Evolutionary conservation across 2,888 invertebrate genomes (phyloP), one percentile per base, ranked within the genome.

Genomic region (Philhelius pedissequus): DNA sequence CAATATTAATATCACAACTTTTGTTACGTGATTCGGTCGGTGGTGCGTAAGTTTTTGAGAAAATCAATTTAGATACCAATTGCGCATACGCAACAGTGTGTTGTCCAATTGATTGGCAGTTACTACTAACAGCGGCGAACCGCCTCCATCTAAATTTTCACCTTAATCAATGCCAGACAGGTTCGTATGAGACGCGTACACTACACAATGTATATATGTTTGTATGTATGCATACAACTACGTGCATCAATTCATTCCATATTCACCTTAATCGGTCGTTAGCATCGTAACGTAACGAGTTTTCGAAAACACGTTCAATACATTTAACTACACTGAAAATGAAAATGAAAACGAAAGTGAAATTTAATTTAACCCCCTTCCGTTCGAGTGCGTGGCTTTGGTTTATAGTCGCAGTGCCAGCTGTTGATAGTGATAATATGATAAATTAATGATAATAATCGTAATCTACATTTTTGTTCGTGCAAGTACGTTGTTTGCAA

Each of bases 311-410:
- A 56, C 50, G 48, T 64, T 30, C 45, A 32, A 48, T 56, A 66
- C 45, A 40, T 45, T 58, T 78, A n/a, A n/a, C n/a, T 62, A 40
- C 54, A 64, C 9, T 27, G 6, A 35, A 58, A 58, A 15, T 64
- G 45, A 64, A 56, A 68, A 25, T 77, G 77, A 77, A 78, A 82
- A 74, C 62, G 73, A 83, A 83, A 83, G 83, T 83, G 83, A 83
- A 83, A 83, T 83, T 79, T 58, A 62, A 68, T 62, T 69, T 15
- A 43, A 52, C 71, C 60, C 60, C 35, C 11, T 27, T 45, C 18
- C 30, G 4, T 60, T 15, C 15, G 45, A 30, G 40, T 66, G 58
- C 56, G 45, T 81, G 43, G 20, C 18, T 25, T 20, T 81, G 43
- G 20, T 13, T 25, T 20, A 32, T 40, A 43, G 43, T 27, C 3